Percentiles rank a stretch among this genome's conserved stretches.
These are phyloP conservation scores for Mormyrus proboscirostris DNA, from an alignment of 2,797 vertebrate genomes.

Conservation along the genomic window DNA sequence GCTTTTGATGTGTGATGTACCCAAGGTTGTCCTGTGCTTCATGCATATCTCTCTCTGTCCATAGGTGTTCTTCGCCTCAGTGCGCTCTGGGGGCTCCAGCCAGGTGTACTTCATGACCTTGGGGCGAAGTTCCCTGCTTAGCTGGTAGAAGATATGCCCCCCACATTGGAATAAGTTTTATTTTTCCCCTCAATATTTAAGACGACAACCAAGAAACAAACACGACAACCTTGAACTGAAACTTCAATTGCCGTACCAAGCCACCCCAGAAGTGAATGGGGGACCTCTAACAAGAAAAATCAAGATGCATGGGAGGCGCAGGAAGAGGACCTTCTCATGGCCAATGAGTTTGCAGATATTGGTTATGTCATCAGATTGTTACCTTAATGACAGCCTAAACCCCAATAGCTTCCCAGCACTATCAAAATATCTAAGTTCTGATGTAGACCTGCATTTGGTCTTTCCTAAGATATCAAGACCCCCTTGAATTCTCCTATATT, in stretches of 20 bases:
- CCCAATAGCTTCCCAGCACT: constrained; percentile 11
- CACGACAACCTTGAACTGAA: constrained; percentile 63
- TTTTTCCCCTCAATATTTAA: constrained; percentile 52
- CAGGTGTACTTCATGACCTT: constrained; percentile 91
- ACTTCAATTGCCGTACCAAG: constrained; percentile 68
- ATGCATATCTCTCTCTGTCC: not conserved
- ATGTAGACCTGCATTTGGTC: not conserved
- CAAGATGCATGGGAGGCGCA: constrained; percentile 33
- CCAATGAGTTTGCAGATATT: constrained; percentile 49
- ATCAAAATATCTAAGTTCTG: constrained; percentile 20
- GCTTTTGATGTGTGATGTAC: not conserved
- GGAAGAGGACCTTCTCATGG: constrained; percentile 62
- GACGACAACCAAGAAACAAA: constrained; percentile 52
- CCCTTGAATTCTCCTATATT: constrained; percentile 33
- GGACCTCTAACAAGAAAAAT: constrained; percentile 25
- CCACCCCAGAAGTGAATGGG: constrained; percentile 40
- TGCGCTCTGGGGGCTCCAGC: constrained; percentile 80
- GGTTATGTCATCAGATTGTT: constrained; percentile 58
- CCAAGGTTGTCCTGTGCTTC: not conserved
- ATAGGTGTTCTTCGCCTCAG: constrained; percentile 84
- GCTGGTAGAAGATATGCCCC: constrained; percentile 60
- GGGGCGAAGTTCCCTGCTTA: constrained; percentile 82
- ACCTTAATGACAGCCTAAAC: constrained; percentile 23
- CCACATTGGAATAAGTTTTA: constrained; percentile 46
- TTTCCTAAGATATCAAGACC: constrained; percentile 34